Conservation (phyloP, 2,888 invertebrate species). For the Mermis nigrescens region DNA sequence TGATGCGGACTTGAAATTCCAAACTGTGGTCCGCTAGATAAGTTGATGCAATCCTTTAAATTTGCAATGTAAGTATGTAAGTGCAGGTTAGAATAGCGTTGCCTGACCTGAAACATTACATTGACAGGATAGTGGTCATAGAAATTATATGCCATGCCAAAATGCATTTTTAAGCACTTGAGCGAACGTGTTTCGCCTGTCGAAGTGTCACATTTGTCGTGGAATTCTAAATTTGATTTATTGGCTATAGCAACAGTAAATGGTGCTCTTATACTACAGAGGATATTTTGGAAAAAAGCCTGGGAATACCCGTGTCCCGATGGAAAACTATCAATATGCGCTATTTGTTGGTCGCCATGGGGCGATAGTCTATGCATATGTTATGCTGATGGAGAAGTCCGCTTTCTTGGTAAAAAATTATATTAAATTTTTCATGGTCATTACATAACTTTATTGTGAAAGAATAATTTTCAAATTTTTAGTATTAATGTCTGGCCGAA, state of each 20-base stretch:
- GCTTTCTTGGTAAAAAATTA: no score
- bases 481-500: no score
- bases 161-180: neutral
- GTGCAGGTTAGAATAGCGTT: no score
- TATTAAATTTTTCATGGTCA: no score
- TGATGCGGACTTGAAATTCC: no score
- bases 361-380: neutral
- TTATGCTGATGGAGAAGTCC: neutral
- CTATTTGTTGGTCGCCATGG: neutral
- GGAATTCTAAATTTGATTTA: conserved; percentile 8
- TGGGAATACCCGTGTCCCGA: conserved; percentile 22
- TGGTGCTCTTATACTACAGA: conserved; percentile 20
- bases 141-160: neutral
- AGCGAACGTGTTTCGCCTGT: neutral
- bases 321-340: neutral
- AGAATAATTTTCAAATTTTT: no score
- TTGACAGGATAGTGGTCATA: no score
- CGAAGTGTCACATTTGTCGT: conserved; percentile 5
- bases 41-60: no score
- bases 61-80: no score
- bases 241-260: conserved; percentile 26
- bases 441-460: no score
- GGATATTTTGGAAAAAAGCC: conserved; percentile 12
- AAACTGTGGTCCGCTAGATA: no score
- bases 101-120: no score